Evolutionary conservation across 2,888 invertebrate species (phyloP).

Genomic region (Nudaria mundana): DNA sequence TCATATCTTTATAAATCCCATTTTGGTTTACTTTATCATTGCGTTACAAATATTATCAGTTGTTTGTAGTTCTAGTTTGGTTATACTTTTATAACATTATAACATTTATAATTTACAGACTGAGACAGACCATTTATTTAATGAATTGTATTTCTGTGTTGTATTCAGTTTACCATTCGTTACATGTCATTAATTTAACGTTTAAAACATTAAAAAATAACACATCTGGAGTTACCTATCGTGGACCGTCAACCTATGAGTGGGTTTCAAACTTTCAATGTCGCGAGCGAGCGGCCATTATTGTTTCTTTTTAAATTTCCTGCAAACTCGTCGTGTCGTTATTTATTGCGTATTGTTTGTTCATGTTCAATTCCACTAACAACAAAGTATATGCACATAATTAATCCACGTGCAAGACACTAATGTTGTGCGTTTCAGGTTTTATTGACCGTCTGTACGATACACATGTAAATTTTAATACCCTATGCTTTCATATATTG

Average conservation of each 20-base stretch:
- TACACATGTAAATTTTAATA: constrained; percentile 23
- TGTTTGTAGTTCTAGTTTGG: too few relatives aligned
- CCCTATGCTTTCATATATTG: neutral
- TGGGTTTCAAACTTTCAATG: neutral
- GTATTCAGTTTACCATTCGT: too few relatives aligned
- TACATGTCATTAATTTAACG: too few relatives aligned
- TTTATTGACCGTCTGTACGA: constrained; percentile 26
- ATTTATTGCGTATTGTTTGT: constrained; percentile 30
- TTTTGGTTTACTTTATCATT: too few relatives aligned
- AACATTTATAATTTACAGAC: too few relatives aligned
- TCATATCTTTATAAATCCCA: too few relatives aligned
- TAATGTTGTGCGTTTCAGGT: constrained; percentile 15
- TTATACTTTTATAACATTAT: too few relatives aligned
- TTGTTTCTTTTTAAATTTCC: constrained; percentile 25
- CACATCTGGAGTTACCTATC: neutral
- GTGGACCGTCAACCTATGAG: neutral
- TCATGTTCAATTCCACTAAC: constrained; percentile 11
- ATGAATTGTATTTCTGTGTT: too few relatives aligned
- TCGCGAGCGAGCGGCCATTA: constrained; percentile 15
- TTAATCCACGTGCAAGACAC: constrained; percentile 20
- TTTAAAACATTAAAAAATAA: neutral
- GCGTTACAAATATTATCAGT: too few relatives aligned
- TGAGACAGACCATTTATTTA: too few relatives aligned
- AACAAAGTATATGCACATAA: constrained; percentile 32
- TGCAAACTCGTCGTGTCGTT: constrained; percentile 25